Evolutionary conservation across 1,140 invertebrate genomes (phyloP).

Genomic region (Gonioctena quinquepunctata): DNA sequence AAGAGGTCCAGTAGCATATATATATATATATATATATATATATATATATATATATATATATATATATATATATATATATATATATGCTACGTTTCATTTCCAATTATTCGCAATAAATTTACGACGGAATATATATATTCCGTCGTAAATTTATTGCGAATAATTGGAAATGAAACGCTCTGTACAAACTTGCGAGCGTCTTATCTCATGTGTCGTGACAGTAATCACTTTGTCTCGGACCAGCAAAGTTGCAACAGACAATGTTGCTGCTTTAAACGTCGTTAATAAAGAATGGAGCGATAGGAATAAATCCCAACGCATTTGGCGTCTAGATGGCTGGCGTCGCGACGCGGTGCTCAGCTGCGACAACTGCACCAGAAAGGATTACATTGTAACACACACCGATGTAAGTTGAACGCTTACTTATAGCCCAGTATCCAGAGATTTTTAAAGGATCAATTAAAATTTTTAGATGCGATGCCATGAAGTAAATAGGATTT

Average conservation of each 20-base stretch:
- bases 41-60: no score
- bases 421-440: no score
- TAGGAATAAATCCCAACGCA: constrained; percentile 31
- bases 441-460: no score
- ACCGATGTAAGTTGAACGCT: background rate
- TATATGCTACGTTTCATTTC: no score
- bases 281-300: constrained; percentile 32
- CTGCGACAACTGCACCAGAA: constrained; percentile 34
- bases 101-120: no score
- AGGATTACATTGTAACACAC: constrained; percentile 35
- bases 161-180: background rate
- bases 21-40: no score
- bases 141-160: no score
- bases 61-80: no score
- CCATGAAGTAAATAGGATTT: no score
- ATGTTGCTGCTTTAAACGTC: constrained; percentile 20
- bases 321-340: constrained; percentile 26
- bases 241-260: constrained; percentile 5
- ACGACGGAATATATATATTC: no score
- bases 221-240: background rate
- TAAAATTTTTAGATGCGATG: no score
- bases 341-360: constrained; percentile 33
- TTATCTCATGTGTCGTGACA: background rate
- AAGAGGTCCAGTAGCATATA: no score
- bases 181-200: background rate